Evolutionary conservation across 2,113 vertebrate genomes (phyloP), one percentile per base, ranked within the genome.

Genomic region (Ondatra zibethicus): DNA sequence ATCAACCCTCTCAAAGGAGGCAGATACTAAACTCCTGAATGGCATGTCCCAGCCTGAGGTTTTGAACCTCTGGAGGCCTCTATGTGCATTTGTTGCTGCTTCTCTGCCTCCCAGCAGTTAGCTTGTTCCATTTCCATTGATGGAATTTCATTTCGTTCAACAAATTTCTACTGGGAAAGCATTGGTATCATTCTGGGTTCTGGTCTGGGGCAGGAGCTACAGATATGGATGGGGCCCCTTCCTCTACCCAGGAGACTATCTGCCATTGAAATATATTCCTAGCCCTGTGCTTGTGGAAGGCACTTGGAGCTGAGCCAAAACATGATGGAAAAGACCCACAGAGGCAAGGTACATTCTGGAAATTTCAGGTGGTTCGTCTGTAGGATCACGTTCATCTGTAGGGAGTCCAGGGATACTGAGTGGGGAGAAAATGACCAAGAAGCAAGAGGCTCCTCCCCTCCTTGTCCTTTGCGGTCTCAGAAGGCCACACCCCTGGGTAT

Each of bases 121-220:
- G 39, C n/a, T 42, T 17, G 36, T n/a, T n/a, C 39, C 8, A 2
- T 52, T n/a, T 52, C 47, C n/a, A 52, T 17, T 68, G 25, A 75
- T 33, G 73, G 61, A n/a, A 52, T 72, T 13, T 23, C 21, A 72
- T 72, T 52, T 27, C 33, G 9, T 33, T 47, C 11, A 45, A 36
- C 72, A 13, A 21, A 39, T 31, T 25, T 75, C 23, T n/a, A 1
- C 14, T 2, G 31, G 88, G n/a, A n/a, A 55, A 29, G 0, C 1
- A 0, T 36, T 27, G 68, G 29, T 8, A 0, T 55, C 42, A 2
- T 1, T 66, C 63, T 0, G 0, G 31, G 66, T 10, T 65, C 72
- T 80, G 66, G 82, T 52, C n/a, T 45, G 27, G 31, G 8, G 14
- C 25, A 27, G 33, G 7, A 21, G 47, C 86, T 52, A 0, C 19